Base-by-base conservation (phyloP, 2,797 vertebrate species). In the Tenualosa thibaudeaui region DNA sequence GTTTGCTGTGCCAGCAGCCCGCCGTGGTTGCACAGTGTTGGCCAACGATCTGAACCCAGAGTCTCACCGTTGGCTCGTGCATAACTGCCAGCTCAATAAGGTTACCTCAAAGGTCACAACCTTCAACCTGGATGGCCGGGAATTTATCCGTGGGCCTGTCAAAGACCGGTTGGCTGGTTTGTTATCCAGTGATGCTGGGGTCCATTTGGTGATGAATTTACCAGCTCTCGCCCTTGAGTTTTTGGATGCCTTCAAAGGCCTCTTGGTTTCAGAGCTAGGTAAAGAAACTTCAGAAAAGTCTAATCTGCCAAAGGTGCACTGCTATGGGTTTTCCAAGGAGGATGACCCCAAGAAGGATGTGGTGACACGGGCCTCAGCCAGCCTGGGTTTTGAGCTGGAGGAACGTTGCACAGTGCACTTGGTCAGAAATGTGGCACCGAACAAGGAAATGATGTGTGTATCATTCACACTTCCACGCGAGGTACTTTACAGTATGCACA, bases 1-100 rank as follows among this genome's bases (percentile, higher is more conserved):
- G 0, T 99, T 99, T 6, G 95, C 96, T n/a, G 86, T 99, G 81
- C 97, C 98, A 0, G 97, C 96, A 0, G 98, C 98, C 26, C 97
- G 94, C 86, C 94, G 91, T 0, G 96, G 93, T 4, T 98, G 97
- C 86, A 91, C 51, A 0, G 96, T 99, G 2, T 92, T 97, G 15
- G 98, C 98, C 84, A 99, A 99, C 0, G 98, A 99, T 89, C 97
- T 99, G 53, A 99, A 99, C 93, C 98, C 98, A 0, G 97, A 98
- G 60, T 98, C 98, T 12, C 93, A 96, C 92, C 90, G 87, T 62
- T 99, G 98, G 98, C 94, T 99, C 0, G 91, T 96, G 90, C 97
- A 98, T 94, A 99, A 99, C 90, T 95, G 96, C 92, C 97, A 93
- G 86, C 92, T 99, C 46, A 99, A 99, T 94, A 99, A 97, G 92